phyloP scores from a whole-genome alignment of 2,113 vertebrate genomes.

The Hydrolagus affinis region DNA sequence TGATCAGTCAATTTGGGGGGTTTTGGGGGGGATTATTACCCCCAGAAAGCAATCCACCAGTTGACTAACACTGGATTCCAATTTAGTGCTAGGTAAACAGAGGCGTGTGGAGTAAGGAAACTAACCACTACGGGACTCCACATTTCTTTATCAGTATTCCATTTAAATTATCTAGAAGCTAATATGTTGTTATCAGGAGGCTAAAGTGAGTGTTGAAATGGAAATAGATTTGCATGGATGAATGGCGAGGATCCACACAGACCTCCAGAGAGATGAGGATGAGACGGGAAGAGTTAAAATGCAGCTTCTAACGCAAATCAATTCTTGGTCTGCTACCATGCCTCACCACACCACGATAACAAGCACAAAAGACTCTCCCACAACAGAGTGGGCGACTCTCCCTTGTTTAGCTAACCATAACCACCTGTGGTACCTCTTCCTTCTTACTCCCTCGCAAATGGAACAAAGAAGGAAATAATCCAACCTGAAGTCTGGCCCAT shows the following conservation, averaged over 20 bases:
- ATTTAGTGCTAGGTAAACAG: too few species aligned
- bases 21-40: too few species aligned
- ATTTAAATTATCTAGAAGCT: neutral
- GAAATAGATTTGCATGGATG: neutral
- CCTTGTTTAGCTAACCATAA: neutral
- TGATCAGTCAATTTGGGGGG: too few species aligned
- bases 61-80: too few species aligned
- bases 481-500: neutral
- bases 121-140: too few species aligned
- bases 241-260: neutral
- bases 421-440: neutral
- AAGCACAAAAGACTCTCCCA: neutral
- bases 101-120: too few species aligned
- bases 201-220: neutral
- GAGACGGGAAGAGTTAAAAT: neutral
- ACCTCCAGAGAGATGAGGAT: neutral
- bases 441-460: neutral
- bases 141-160: neutral
- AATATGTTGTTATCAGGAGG: neutral
- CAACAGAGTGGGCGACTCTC: too few species aligned
- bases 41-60: too few species aligned
- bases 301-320: neutral
- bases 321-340: neutral
- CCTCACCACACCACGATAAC: neutral
- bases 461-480: neutral